These are phyloP conservation scores for Cariama cristata DNA, from an alignment of 2,113 vertebrate species.

Conservation along the genomic window DNA sequence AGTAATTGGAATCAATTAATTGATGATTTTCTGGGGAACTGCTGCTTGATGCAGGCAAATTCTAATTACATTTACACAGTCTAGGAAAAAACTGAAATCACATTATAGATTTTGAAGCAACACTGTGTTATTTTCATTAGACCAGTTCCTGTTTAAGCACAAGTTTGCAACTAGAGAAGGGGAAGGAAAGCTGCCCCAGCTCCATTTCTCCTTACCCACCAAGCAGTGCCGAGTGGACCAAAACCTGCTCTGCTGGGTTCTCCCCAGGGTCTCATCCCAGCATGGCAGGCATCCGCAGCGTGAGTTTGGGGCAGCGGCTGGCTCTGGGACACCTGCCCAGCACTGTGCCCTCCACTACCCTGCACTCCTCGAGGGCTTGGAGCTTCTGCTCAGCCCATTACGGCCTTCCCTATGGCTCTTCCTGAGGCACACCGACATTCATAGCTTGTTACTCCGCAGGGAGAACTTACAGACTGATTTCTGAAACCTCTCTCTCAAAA, in stretches of 20 bases:
- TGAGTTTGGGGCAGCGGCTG: fast-evolving
- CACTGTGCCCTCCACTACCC: no score
- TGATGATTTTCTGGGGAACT: constrained; percentile 71
- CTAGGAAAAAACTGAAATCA: background rate
- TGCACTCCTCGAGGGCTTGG: fast-evolving
- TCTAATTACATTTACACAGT: constrained; percentile 32
- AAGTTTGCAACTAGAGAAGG: background rate
- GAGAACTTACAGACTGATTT: fast-evolving
- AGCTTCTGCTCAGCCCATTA: fast-evolving
- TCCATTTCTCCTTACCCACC: fast-evolving
- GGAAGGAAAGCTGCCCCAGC: background rate
- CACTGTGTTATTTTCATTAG: fast-evolving
- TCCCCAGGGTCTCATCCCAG: background rate
- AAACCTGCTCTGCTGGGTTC: fast-evolving
- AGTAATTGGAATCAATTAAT: constrained; percentile 82
- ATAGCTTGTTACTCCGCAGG: fast-evolving
- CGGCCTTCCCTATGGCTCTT: fast-evolving
- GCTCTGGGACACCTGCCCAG: background rate
- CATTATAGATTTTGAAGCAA: background rate
- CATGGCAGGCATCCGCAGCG: fast-evolving
- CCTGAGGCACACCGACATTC: fast-evolving
- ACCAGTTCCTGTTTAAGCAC: fast-evolving
- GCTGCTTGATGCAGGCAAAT: constrained; percentile 34
- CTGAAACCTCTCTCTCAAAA: background rate
- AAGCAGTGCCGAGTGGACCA: fast-evolving